These are phyloP conservation scores for Enteromius fasciolatus DNA, from an alignment of 2,797 vertebrate genomes.

Conservation along the genomic window DNA sequence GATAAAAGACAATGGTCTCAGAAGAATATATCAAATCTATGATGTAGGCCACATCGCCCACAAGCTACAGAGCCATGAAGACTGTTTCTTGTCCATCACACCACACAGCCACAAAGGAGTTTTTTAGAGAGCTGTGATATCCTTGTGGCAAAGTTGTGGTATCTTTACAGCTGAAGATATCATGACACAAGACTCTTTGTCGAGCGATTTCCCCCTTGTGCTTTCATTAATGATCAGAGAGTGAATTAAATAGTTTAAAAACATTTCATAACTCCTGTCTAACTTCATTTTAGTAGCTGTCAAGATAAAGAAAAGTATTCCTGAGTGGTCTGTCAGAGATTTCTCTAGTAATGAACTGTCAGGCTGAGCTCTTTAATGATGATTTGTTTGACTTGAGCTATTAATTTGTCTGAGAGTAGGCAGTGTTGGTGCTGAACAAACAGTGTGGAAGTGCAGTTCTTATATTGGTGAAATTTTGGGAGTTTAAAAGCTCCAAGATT, in stretches of 20 bases:
- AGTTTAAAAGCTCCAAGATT: conserved; percentile 23
- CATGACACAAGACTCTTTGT: not conserved
- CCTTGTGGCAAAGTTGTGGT: conserved; percentile 3
- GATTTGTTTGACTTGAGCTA: conserved; percentile 52
- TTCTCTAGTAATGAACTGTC: conserved; percentile 43
- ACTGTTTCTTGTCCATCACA: not conserved
- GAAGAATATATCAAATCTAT: conserved; percentile 39
- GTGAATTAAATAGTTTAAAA: conserved; percentile 16
- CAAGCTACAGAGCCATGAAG: not conserved
- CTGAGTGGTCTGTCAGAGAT: conserved; percentile 7
- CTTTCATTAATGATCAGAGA: conserved; percentile 36
- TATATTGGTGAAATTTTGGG: conserved; percentile 1
- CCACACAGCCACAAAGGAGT: not conserved
- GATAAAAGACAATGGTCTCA: conserved; percentile 37
- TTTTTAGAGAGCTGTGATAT: not conserved
- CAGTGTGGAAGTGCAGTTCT: conserved; percentile 5
- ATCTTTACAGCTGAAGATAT: conserved; percentile 42
- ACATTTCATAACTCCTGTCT: conserved; percentile 24
- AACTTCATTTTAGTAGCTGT: conserved; percentile 14
- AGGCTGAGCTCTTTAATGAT: conserved; percentile 37
- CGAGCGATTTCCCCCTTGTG: not conserved
- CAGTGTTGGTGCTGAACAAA: conserved; percentile 37
- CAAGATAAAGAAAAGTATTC: conserved; percentile 5
- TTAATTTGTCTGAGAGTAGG: conserved; percentile 41
- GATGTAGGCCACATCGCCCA: not conserved